Evolutionary conservation across 2,113 vertebrate genomes (phyloP), one percentile per base, ranked within the genome.

Genomic region (Cygnus atratus): DNA sequence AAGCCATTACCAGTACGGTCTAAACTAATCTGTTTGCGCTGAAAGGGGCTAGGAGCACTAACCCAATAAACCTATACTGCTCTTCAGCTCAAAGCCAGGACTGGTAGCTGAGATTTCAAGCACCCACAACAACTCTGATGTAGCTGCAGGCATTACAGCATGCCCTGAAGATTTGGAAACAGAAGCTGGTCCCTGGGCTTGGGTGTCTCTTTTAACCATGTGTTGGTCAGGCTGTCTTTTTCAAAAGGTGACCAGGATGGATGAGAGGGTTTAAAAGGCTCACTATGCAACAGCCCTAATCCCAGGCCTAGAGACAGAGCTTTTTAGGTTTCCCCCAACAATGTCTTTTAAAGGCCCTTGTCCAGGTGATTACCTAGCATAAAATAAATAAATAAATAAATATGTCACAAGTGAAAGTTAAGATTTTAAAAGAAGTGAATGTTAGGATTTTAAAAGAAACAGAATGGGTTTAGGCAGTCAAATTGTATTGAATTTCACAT

Each of bases 71-170:
- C n/a, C 37, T 0, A 0, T 63, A 70, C 52, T 52, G 68, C 43
- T 66, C 41, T 79, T 86, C 90, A 90, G 68, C 63, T 81, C n/a
- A 74, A 57, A 35, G 50, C 41, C 9, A 11, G 72, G 52, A 63
- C 19, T 43, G 46, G 46, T 2, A 52, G 31, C 72, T 62, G 46
- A 57, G 48, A 17, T 70, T 50, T 65, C 48, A 82, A 76, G 74
- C 77, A 43, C 62, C 58, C 9, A 10, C 28, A 25, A 63, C 48
- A 54, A 17, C 48, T 15, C 7, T 0, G 0, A 28, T 31, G 43
- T 43, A 46, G 50, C 59, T 73, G 28, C 50, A 44, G 52, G 39
- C 16, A 2, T 74, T n/a, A 68, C 24, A 37, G 14, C 9, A 50
- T 37, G 8, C 25, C n/a, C 79, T 29, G 65, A 62, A 70, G 72